phyloP scores from a whole-genome alignment of 2,888 invertebrate genomes.

The Limnephilus lunatus region DNA sequence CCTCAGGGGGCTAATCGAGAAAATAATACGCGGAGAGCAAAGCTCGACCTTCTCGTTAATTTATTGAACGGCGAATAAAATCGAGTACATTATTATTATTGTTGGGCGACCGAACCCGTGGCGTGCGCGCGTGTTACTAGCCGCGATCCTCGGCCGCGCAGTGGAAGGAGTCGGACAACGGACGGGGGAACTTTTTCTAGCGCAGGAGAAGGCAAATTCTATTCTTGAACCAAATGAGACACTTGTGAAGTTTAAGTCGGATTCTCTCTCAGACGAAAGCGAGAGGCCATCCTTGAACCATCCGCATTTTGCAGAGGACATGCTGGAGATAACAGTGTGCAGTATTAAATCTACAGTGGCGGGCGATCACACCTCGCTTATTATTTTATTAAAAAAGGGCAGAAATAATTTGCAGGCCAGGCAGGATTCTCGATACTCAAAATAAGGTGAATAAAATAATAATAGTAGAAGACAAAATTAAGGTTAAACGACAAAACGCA shows the following conservation, averaged over 20 bases:
- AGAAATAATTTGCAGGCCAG: no score
- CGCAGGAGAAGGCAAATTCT: conserved; percentile 19
- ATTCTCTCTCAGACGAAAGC: background rate
- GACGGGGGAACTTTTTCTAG: conserved; percentile 48
- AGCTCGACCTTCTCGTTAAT: conserved; percentile 46
- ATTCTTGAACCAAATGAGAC: conserved; percentile 23
- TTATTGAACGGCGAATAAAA: conserved; percentile 47
- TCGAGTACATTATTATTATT: conserved; percentile 23
- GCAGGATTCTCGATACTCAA: background rate
- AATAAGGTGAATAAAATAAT: background rate
- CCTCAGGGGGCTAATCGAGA: conserved; percentile 20
- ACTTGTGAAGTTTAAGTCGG: background rate
- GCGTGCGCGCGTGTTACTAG: conserved; percentile 51
- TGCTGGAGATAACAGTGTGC: background rate
- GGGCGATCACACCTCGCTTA: background rate
- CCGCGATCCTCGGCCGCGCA: conserved; percentile 25
- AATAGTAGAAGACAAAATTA: no score
- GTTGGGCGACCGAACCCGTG: conserved; percentile 50
- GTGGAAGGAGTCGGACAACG: conserved; percentile 37
- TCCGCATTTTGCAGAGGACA: background rate
- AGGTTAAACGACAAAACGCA: no score
- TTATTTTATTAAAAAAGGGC: no score
- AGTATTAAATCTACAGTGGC: background rate
- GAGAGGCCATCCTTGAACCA: conserved; percentile 52
- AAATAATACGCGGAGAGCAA: conserved; percentile 25